Evolutionary conservation across 2,888 invertebrate species (phyloP), one percentile per base, ranked within the genome.

Genomic region (Minunthozetes semirufus): DNA sequence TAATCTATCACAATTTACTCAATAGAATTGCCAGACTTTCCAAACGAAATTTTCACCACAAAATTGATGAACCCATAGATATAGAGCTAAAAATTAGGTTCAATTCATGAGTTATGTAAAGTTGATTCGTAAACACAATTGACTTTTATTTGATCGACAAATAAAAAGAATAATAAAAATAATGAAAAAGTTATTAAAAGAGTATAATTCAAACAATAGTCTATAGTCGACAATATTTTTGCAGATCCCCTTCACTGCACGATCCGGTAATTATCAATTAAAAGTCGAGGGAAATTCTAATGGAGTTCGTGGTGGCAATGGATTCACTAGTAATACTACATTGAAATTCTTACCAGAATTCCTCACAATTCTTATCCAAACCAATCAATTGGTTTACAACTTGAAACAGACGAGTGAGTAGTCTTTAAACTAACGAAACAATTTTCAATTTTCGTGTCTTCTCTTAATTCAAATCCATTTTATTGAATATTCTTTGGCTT

Each of bases 331-430:
- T 78, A 82, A 83, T 73, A 83, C 83, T 3, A 80, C 81, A n/a
- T 80, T 85, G 17, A 78, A 79, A 38, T 85, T 84, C 79, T 81
- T 81, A 46, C 78, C 82, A 2, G 82, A 84, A 76, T 84, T 83
- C 75, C 81, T 84, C 6, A 84, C 85, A 33, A 80, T 84, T 25
- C 82, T 85, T 76, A 83, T 85, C 72, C 84, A 85, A 76, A 82
- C 83, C 42, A 84, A 83, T 79, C 82, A 83, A 77, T 83, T 84
- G 0, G 81, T 84, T 15, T 85, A 84, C 79, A 83, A 81, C 56
- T n/a, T 75, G 19, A 76, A 77, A 53, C 79, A 79, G 72, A 73
- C 72, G 27, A 78, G 79, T 79, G 46, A 78, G 78, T 77, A 1
- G 29, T 27, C 56, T n/a, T 75, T 19, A 76, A 77, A 53, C 79